Base-by-base conservation (phyloP, 2,888 invertebrate species). In the Isotomurus palustris region DNA sequence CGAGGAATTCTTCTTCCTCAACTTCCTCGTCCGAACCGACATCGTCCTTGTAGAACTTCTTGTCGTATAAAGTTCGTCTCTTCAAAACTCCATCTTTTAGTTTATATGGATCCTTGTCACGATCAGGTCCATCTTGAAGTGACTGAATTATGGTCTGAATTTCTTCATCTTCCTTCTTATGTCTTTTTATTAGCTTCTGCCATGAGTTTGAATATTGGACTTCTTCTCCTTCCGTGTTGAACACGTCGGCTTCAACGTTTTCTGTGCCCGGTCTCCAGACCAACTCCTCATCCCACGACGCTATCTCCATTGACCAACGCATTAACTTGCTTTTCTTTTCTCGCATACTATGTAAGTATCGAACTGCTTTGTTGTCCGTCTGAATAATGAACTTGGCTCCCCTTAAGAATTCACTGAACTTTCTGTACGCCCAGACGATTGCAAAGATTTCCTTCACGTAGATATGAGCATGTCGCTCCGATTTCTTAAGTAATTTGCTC, bases 301-400 rank as follows among this genome's bases (percentile, higher is more conserved):
- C 22, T 14, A 66, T 38, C 36, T 65, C 60, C 0, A 29, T 0
- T 17, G 51, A 54, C 65, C 65, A 65, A n/a, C 65, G 14, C 8
- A 22, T 29, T 5, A 65, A 36, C 28, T 60, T 61, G 5, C 41
- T 38, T 44, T 56, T 52, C 29, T 41, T 43, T 1, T 53, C 41
- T n/a, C 50, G 51, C 35, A 54, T 52, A 4, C 32, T 54, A 2
- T 50, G 2, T 22, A 60, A 27, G 48, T 63, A 66, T 12, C 6
- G 36, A 1, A 66, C 3, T 1, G 66, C 60, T 45, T 41, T 24
- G 35, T 63, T 58, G 40, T 66, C 66, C 2, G 66, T 66, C 10
- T 54, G 29, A n/a, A 66, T 48, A n/a, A 28, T 43, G 21, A 61
- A 54, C 24, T 53, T 41, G 35, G 60, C 53, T 14, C 65, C 65